These are phyloP conservation scores for Ips typographus DNA, from an alignment of 1,140 invertebrate species.

Conservation along the genomic window DNA sequence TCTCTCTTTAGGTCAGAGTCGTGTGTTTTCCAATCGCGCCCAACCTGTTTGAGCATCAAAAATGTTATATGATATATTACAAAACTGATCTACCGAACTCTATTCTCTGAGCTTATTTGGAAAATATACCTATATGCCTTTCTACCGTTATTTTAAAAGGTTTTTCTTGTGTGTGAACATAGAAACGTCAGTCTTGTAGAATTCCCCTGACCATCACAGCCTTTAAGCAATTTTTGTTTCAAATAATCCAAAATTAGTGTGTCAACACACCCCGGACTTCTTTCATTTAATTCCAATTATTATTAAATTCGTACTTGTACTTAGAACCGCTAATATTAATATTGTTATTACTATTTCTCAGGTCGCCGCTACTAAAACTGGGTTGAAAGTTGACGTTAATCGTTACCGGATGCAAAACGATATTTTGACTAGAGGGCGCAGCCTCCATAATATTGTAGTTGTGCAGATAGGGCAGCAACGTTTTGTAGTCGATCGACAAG, in stretches of 20 bases:
- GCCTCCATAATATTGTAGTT: conserved; percentile 60
- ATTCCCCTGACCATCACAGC: conserved; percentile 45
- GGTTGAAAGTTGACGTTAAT: conserved; percentile 81
- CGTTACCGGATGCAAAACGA: conserved; percentile 84
- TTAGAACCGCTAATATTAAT: conserved; percentile 10
- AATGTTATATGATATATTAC: no score
- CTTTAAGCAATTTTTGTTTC: conserved; percentile 33
- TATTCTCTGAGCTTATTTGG: no score
- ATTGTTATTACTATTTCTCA: conserved; percentile 15
- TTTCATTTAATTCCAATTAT: conserved; percentile 35
- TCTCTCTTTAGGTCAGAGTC: no score
- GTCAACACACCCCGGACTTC: neutral
- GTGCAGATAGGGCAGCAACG: conserved; percentile 70
- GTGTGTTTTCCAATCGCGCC: no score
- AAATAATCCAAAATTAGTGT: neutral
- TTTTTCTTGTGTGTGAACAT: neutral
- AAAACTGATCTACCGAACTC: no score
- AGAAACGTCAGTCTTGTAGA: conserved; percentile 42
- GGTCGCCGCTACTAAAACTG: conserved; percentile 27
- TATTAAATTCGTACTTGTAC: conserved; percentile 39
- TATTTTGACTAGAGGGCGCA: conserved; percentile 59
- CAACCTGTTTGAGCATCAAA: no score
- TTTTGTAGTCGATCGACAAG: conserved; percentile 78
- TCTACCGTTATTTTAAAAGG: no score
- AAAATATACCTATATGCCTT: no score